A percentile compares a stretch with the other conserved stretches of the same genome.
phyloP scores from a whole-genome alignment of 1,140 invertebrate species.

The Drosophila varians region DNA sequence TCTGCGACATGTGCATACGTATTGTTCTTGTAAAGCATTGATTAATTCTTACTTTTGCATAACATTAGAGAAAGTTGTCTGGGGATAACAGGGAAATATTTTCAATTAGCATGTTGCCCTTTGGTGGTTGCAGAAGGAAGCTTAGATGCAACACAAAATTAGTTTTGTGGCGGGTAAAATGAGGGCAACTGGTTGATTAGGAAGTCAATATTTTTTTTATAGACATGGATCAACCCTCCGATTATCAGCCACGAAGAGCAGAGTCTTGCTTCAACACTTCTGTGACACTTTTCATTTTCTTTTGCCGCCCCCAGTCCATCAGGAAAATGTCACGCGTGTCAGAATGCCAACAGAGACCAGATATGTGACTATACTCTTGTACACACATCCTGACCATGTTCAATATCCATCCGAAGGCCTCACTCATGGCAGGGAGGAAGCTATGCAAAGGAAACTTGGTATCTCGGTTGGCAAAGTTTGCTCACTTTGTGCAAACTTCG shows the following conservation, averaged over 20 bases:
- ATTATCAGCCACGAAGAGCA: slow-evolving; percentile 23
- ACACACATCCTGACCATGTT: slow-evolving; percentile 35
- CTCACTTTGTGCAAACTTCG: slow-evolving; percentile 70
- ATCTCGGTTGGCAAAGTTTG: slow-evolving; percentile 60
- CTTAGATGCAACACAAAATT: slow-evolving; percentile 36
- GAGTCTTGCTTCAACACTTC: slow-evolving; percentile 40
- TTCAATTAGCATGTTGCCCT: slow-evolving; percentile 38
- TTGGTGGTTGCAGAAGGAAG: slow-evolving; percentile 20
- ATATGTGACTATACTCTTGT: slow-evolving; percentile 26
- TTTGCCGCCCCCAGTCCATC: slow-evolving; percentile 11
- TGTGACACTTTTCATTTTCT: slow-evolving; percentile 35
- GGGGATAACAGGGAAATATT: slow-evolving; percentile 34
- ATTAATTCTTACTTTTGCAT: slow-evolving; percentile 78
- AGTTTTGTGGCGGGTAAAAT: slow-evolving; percentile 24
- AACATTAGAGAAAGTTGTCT: slow-evolving; percentile 69
- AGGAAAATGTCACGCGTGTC: slow-evolving; percentile 70
- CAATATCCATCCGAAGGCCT: slow-evolving; percentile 41
- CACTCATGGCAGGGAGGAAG: slow-evolving; percentile 28
- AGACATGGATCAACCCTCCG: slow-evolving; percentile 34
- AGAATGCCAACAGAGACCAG: slow-evolving; percentile 55
- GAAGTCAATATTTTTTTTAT: neutral
- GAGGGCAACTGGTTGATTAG: neutral
- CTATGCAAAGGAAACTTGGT: slow-evolving; percentile 63
- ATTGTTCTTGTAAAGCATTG: slow-evolving; percentile 81
- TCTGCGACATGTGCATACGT: slow-evolving; percentile 73